Conservation (phyloP, 2,888 invertebrate species). For the Stegana nigrithorax region DNA sequence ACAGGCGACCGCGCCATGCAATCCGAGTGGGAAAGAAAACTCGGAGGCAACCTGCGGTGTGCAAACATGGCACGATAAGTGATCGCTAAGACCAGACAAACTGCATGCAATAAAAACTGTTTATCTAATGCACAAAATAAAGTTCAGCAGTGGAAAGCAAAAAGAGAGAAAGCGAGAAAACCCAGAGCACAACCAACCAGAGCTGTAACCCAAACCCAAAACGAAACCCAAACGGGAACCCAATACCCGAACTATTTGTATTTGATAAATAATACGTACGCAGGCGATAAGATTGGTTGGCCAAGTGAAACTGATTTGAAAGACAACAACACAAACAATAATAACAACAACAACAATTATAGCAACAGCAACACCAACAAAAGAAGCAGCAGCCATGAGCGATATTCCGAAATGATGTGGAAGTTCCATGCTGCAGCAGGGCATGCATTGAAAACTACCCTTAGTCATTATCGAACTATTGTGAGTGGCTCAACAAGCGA, state of each 20-base stretch:
- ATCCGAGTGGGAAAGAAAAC: not conserved
- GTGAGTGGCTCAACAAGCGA: too few relatives aligned
- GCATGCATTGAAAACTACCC: not conserved
- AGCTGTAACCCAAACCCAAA: not conserved
- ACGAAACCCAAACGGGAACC: too few relatives aligned
- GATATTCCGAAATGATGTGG: not conserved
- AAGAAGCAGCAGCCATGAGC: not conserved
- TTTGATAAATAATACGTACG: slow-evolving; percentile 14
- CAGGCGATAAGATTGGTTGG: slow-evolving; percentile 11
- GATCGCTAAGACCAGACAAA: not conserved
- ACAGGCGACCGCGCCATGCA: not conserved
- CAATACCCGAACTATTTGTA: too few relatives aligned
- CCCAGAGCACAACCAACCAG: not conserved
- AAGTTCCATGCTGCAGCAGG: not conserved
- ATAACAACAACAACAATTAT: not conserved
- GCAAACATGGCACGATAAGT: slow-evolving; percentile 2
- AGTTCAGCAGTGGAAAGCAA: not conserved
- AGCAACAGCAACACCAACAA: not conserved
- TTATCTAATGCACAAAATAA: slow-evolving; percentile 5
- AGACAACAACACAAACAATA: not conserved
- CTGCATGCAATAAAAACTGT: slow-evolving; percentile 1
- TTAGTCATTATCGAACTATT: too few relatives aligned
- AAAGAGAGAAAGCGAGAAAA: not conserved
- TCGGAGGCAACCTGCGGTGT: slow-evolving; percentile 8
- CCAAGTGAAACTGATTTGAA: not conserved